Evolutionary conservation across 2,888 invertebrate species (phyloP), one percentile per base, ranked within the genome.

Genomic region (Lasius fuliginosus): DNA sequence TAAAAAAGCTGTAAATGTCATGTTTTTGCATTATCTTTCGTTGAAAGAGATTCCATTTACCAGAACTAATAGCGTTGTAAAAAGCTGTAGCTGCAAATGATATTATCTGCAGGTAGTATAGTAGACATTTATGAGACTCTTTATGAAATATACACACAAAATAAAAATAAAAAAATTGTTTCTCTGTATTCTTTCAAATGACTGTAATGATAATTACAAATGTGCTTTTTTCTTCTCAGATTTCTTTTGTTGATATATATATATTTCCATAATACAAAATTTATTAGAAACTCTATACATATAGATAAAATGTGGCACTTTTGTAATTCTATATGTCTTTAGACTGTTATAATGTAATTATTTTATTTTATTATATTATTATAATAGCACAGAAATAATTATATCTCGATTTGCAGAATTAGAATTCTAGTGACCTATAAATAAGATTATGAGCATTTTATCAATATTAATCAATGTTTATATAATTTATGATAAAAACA

Each of bases 61-160:
- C 9, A 56, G 40, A 40, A 40, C 15, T 40, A 53, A 77, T 18
- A 40, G 67, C 53, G 36, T 40, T 77, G 27, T 77, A 53, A 77
- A 67, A 77, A 65, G 74, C 49, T 56, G 12, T 46, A 33, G 62
- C 36, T 53, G 60, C 30, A 60, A 74, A 30, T 60, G 30, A 33
- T 76, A 36, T 18, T 49, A 49, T 40, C 40, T 53, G 67, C 27
- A 76, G 36, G 36, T 77, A 40, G 30, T 27, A 40, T 65, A 76
- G 56, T 67, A 76, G 67, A 40, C 40, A 68, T 77, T 77, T 77
- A 77, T 40, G n/a, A 68, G 40, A 3, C 30, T 56, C 53, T 77
- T 67, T 77, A 67, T 68, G 68, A 42, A n/a, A 49, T 49, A n/a
- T 6, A n/a, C 27, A n/a, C 27, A n/a, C 64, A 23, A 42, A 60